Conservation (phyloP, 2,797 vertebrate genomes). For the Amblyraja radiata region DNA sequence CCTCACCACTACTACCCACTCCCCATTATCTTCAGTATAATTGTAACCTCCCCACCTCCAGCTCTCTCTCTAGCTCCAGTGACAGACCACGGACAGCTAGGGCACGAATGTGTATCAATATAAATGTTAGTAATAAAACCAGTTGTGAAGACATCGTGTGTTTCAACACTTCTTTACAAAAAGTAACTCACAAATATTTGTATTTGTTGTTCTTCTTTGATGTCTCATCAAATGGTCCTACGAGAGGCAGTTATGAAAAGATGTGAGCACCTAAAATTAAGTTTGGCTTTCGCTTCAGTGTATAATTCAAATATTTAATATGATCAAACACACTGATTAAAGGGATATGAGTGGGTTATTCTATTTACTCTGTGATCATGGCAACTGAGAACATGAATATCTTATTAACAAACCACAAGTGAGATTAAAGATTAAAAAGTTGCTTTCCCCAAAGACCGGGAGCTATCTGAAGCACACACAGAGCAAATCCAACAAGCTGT, state of each 20-base stretch:
- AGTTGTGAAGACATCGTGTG: too few species aligned
- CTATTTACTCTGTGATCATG: background rate
- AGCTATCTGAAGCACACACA: background rate
- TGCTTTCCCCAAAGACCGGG: background rate
- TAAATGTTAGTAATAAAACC: too few species aligned
- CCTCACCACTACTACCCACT: too few species aligned
- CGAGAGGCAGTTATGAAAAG: background rate
- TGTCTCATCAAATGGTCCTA: background rate
- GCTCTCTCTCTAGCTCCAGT: too few species aligned
- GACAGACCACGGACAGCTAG: too few species aligned
- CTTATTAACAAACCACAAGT: background rate
- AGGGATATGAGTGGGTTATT: background rate
- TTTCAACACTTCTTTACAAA: too few species aligned
- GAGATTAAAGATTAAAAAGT: background rate
- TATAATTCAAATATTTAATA: background rate
- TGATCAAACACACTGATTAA: slow-evolving; percentile 11
- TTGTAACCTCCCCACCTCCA: too few species aligned
- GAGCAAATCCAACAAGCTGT: background rate
- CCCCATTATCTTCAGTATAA: too few species aligned
- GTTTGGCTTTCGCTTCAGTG: background rate
- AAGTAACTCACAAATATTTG: too few species aligned
- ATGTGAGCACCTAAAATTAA: background rate
- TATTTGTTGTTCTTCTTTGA: background rate
- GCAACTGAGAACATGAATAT: background rate
- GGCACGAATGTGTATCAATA: too few species aligned